phyloP scores from a whole-genome alignment of 1,140 invertebrate species.

The Aphaenogaster rudis region DNA sequence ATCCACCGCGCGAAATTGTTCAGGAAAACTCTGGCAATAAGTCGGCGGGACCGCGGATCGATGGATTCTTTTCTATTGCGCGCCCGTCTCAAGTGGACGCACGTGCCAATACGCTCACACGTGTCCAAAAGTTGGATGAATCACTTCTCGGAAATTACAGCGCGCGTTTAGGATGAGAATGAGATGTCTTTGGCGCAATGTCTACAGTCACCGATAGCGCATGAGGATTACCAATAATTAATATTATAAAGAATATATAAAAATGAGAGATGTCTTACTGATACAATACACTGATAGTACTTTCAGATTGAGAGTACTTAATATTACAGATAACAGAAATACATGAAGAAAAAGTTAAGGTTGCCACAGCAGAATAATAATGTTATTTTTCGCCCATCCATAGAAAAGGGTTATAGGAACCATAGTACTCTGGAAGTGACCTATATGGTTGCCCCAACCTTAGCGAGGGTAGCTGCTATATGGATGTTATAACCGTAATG shows the following conservation, averaged over 20 bases:
- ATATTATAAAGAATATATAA: background rate
- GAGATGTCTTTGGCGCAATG: background rate
- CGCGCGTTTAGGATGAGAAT: background rate
- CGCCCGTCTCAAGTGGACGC: background rate
- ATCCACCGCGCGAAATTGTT: constrained; percentile 59
- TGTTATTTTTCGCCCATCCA: too few relatives aligned
- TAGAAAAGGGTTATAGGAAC: too few relatives aligned
- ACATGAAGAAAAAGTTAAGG: too few relatives aligned
- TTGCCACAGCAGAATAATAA: too few relatives aligned
- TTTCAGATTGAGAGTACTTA: too few relatives aligned
- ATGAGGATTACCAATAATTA: background rate
- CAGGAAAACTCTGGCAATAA: constrained; percentile 63
- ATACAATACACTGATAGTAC: too few relatives aligned
- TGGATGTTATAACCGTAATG: too few relatives aligned
- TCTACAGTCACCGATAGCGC: background rate
- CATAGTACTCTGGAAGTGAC: too few relatives aligned
- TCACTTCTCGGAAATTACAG: background rate
- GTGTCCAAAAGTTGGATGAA: constrained; percentile 6
- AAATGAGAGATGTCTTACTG: too few relatives aligned
- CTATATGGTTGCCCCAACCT: too few relatives aligned
- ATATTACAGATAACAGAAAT: too few relatives aligned
- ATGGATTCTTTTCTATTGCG: constrained; percentile 29
- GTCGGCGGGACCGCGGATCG: constrained; percentile 8
- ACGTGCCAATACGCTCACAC: constrained; percentile 5
- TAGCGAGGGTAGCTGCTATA: too few relatives aligned